Evolutionary conservation across 2,113 vertebrate genomes (phyloP).

Genomic region (Tyto alba): DNA sequence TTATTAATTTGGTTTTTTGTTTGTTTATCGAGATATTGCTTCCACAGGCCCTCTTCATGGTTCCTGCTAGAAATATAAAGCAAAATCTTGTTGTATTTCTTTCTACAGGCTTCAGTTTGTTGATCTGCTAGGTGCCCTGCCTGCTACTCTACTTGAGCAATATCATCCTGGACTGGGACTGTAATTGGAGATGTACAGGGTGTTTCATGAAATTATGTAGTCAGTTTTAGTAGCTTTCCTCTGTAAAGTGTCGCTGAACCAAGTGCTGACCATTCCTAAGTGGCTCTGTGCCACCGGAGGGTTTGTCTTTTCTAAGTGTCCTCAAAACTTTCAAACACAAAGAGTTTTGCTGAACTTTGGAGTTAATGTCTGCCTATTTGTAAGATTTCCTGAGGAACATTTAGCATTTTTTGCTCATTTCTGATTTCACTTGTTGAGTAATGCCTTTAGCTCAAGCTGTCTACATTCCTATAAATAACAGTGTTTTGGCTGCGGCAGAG

Average conservation of each 20-base stretch:
- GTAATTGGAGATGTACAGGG: neutral
- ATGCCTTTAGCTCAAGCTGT: slow-evolving; percentile 1
- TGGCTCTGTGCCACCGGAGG: rapidly evolving
- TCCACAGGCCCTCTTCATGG: neutral
- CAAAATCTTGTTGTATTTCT: neutral
- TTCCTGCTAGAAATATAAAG: neutral
- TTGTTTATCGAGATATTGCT: neutral
- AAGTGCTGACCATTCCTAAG: neutral
- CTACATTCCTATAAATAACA: neutral
- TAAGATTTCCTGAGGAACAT: neutral
- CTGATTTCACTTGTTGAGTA: neutral
- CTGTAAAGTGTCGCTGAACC: neutral
- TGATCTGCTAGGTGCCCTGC: neutral
- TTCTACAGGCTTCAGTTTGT: neutral
- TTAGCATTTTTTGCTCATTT: neutral
- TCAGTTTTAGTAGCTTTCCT: neutral
- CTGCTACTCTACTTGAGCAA: neutral
- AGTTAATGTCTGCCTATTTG: neutral
- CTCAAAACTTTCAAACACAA: neutral
- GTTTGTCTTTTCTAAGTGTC: neutral
- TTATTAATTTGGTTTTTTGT: neutral
- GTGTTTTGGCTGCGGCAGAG: neutral
- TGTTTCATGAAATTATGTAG: neutral
- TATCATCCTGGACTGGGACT: neutral
- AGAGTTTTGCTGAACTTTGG: neutral